Evolutionary conservation across 2,113 vertebrate species (phyloP), one percentile per base, ranked within the genome.

Genomic region (Elephas maximus): DNA sequence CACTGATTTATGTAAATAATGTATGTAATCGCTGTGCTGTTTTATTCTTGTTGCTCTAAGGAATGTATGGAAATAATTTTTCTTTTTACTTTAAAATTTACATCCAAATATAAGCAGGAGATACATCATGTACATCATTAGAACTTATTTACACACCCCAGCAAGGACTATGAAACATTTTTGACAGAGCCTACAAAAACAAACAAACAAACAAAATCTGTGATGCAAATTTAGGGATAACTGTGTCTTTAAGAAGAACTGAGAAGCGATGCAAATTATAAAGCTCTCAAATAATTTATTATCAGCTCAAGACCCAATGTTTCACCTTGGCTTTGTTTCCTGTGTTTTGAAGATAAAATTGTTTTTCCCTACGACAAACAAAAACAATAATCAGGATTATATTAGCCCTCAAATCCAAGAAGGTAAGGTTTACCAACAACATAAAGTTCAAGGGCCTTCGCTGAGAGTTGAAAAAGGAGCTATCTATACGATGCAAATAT

Each of bases 61-160:
- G 41, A 91, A 45, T 14, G 6, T 60, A 74, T 74, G 67, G 30
- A 37, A 28, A 20, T 33, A 65, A 57, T 71, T 69, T 80, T 21
- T 24, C 4, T 74, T 51, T 80, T 57, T 69, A 69, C 77, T 63
- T 92, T 84, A 45, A 92, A 92, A 92, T 76, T 76, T 62, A 63
- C 53, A 48, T 83, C 23, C 44, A 83, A 74, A 28, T 51, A 76
- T 33, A 24, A 63, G 41, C 41, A 15, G 30, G 53, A 14, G 9
- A 63, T 33, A 76, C 17, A 60, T 45, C 15, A 63, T 62, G 63
- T 37, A 41, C 26, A 82, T 62, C 21, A 18, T 63, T 84, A 37
- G 30, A 92, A 23, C 33, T 63, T 76, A 84, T 84, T 26, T 74
- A 63, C 53, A 62, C 10, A 76, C 30, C 2, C 20, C 8, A n/a